Conservation (phyloP, 2,888 invertebrate genomes). For the Deladenus siricidicola region DNA sequence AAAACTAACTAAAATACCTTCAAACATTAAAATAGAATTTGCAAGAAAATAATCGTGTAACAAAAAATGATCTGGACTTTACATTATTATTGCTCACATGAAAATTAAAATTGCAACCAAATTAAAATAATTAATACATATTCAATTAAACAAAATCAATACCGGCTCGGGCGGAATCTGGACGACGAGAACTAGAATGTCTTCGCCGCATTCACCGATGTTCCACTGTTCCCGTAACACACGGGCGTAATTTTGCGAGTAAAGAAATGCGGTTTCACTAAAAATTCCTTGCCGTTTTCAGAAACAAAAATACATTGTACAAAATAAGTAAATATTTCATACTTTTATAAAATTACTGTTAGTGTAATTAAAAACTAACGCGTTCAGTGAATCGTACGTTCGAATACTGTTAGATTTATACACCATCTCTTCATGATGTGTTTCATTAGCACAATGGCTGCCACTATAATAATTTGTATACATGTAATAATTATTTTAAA, state of each 20-base stretch:
- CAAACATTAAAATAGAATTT: too few species aligned
- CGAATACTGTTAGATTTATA: not conserved
- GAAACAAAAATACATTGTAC: not conserved
- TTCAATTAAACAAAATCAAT: not conserved
- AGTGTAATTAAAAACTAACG: slow-evolving; percentile 10
- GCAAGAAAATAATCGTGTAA: slow-evolving; percentile 1
- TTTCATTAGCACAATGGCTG: slow-evolving; percentile 1
- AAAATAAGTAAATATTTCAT: not conserved
- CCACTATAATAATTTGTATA: too few species aligned
- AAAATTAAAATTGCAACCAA: not conserved
- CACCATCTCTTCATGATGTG: not conserved
- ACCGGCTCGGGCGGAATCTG: slow-evolving; percentile 18
- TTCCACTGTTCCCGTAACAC: slow-evolving; percentile 31
- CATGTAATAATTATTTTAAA: not conserved
- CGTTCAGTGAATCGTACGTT: slow-evolving; percentile 1
- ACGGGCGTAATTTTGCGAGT: slow-evolving; percentile 32
- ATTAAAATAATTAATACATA: not conserved
- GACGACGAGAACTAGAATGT: slow-evolving; percentile 31
- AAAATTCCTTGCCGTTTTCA: too few species aligned
- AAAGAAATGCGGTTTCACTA: slow-evolving; percentile 14
- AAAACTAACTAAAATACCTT: slow-evolving; percentile 1
- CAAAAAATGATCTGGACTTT: too few species aligned
- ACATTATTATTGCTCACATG: not conserved
- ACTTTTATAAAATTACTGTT: slow-evolving; percentile 1
- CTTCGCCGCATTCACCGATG: slow-evolving; percentile 33